Conservation (phyloP, 1,140 invertebrate genomes). For the Gonioctena quinquepunctata region DNA sequence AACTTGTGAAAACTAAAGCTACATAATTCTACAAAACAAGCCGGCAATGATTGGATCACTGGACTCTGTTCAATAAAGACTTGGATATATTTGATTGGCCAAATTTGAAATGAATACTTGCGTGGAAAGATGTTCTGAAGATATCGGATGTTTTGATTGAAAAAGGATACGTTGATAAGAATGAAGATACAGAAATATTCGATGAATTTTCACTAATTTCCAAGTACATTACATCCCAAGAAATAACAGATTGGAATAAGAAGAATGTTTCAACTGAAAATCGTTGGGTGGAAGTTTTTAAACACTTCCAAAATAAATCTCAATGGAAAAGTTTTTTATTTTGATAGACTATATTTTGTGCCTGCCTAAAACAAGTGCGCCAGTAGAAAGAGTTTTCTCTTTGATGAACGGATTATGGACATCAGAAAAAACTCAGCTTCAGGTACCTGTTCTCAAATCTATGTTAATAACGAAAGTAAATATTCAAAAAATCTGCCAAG, state of each 20-base stretch:
- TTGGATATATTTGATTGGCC: constrained; percentile 45
- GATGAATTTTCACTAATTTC: constrained; percentile 39
- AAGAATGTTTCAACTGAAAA: constrained; percentile 41
- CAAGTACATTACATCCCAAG: constrained; percentile 36
- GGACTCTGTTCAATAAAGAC: too few species aligned
- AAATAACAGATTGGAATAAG: constrained; percentile 40
- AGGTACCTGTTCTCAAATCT: constrained; percentile 28
- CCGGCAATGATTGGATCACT: too few species aligned
- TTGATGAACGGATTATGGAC: constrained; percentile 22
- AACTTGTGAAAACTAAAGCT: too few species aligned
- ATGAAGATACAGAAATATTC: constrained; percentile 39
- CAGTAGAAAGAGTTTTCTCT: constrained; percentile 20
- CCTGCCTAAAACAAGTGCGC: constrained; percentile 11
- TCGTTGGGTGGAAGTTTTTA: constrained; percentile 39
- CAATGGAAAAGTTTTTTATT: constrained; percentile 39
- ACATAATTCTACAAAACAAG: too few species aligned
- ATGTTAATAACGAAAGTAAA: constrained; percentile 38
- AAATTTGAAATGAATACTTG: constrained; percentile 31
- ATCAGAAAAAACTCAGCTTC: constrained; percentile 21
- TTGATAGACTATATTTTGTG: constrained; percentile 32
- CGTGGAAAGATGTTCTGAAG: constrained; percentile 43
- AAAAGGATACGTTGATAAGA: constrained; percentile 41
- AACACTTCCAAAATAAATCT: constrained; percentile 36
- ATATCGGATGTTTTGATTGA: constrained; percentile 42
- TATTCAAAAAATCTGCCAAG: constrained; percentile 39